These are phyloP conservation scores for Troides helena DNA, from an alignment of 2,888 invertebrate species.

Conservation along the genomic window DNA sequence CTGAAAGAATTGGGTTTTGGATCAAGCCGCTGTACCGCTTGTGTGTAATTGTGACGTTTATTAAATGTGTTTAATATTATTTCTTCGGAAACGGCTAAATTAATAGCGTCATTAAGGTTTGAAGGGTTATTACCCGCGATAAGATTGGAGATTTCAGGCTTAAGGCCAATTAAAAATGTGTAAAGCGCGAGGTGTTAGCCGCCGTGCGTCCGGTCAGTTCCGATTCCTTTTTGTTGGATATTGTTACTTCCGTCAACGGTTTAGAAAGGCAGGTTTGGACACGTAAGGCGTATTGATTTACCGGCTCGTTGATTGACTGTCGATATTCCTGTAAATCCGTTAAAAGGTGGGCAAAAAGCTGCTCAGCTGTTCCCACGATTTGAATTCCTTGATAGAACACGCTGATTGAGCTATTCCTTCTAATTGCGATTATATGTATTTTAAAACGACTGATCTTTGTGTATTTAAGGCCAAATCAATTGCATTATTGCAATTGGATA, in stretches of 20 bases:
- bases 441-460: neutral
- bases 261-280: neutral
- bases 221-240: neutral
- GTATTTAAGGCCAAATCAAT: neutral
- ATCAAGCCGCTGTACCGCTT: too few relatives aligned
- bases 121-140: neutral
- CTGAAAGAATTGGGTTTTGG: too few relatives aligned
- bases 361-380: neutral
- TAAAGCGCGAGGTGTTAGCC: too few relatives aligned
- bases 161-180: neutral
- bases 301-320: neutral
- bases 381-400: neutral
- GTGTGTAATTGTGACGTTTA: neutral
- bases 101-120: neutral
- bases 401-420: neutral
- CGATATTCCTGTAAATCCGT: neutral
- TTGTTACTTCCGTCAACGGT: neutral
- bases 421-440: neutral
- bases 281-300: neutral
- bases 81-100: slow-evolving; percentile 1
- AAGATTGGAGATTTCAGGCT: neutral
- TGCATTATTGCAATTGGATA: neutral
- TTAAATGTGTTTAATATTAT: neutral
- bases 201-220: neutral
- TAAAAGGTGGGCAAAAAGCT: neutral